These are phyloP conservation scores for Grapholita molesta DNA, from an alignment of 1,140 invertebrate species.

Conservation along the genomic window DNA sequence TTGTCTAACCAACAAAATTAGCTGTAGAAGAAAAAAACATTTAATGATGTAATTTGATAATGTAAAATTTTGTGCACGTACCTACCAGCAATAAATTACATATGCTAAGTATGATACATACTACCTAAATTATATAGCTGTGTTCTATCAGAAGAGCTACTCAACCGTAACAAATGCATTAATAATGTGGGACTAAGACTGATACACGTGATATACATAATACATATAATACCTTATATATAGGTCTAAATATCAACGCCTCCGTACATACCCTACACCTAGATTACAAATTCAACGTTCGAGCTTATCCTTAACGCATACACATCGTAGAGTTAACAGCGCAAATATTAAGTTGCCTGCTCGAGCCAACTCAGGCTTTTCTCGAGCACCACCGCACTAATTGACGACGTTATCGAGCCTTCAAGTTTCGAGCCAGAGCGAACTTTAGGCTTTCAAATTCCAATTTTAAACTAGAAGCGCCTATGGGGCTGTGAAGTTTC, in stretches of 20 bases:
- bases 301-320: background rate
- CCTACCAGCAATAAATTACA: too few relatives aligned
- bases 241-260: background rate
- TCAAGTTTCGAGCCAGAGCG: constrained; percentile 37
- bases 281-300: background rate
- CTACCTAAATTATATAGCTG: background rate
- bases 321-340: background rate
- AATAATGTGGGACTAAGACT: background rate
- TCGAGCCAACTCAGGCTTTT: constrained; percentile 22
- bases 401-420: constrained; percentile 56
- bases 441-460: constrained; percentile 49
- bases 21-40: too few relatives aligned
- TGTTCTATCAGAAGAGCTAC: background rate
- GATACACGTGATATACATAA: background rate
- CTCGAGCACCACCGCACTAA: constrained; percentile 41
- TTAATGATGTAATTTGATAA: too few relatives aligned
- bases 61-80: too few relatives aligned
- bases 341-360: constrained; percentile 16
- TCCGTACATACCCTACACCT: background rate
- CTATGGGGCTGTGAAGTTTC: constrained; percentile 49
- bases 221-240: too few relatives aligned
- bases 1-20: too few relatives aligned
- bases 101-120: background rate
- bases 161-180: background rate
- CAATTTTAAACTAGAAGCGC: constrained; percentile 60